These are phyloP conservation scores for Ormyrus pomaceus DNA, from an alignment of 2,888 invertebrate species.

Conservation along the genomic window DNA sequence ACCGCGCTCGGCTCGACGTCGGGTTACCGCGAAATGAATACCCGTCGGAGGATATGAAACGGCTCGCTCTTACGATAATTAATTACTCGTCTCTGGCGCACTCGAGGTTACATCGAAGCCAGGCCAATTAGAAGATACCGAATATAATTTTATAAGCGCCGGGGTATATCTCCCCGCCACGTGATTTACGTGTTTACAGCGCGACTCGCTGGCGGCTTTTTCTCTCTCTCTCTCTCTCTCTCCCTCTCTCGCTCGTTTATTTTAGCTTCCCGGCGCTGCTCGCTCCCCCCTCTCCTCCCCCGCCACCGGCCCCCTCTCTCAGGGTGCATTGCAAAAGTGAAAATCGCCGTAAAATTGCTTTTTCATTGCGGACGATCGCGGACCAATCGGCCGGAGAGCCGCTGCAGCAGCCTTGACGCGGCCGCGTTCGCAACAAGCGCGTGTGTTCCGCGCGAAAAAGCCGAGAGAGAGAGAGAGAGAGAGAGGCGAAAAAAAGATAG, in stretches of 20 bases:
- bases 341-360: slow-evolving; percentile 57
- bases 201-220: slow-evolving; percentile 49
- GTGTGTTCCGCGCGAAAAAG: not conserved
- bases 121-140: slow-evolving; percentile 53
- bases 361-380: slow-evolving; percentile 56
- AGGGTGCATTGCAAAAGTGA: slow-evolving; percentile 47
- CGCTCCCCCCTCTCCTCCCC: not conserved
- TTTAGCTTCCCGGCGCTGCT: slow-evolving; percentile 12
- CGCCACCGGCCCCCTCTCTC: not conserved
- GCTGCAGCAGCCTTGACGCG: not conserved
- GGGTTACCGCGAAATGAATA: slow-evolving; percentile 33
- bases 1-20: not conserved
- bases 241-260: slow-evolving; percentile 20
- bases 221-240: slow-evolving; percentile 16
- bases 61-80: slow-evolving; percentile 33
- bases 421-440: not conserved
- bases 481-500: not conserved
- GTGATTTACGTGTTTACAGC: slow-evolving; percentile 57
- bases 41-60: slow-evolving; percentile 45
- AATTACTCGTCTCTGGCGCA: slow-evolving; percentile 46
- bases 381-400: slow-evolving; percentile 47
- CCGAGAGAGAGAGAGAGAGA: slow-evolving; percentile 15
- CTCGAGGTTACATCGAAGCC: not conserved
- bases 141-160: slow-evolving; percentile 55
- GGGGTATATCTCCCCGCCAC: not conserved